phyloP scores from a whole-genome alignment of 2,113 vertebrate species.

The Daubentonia madagascariensis region DNA sequence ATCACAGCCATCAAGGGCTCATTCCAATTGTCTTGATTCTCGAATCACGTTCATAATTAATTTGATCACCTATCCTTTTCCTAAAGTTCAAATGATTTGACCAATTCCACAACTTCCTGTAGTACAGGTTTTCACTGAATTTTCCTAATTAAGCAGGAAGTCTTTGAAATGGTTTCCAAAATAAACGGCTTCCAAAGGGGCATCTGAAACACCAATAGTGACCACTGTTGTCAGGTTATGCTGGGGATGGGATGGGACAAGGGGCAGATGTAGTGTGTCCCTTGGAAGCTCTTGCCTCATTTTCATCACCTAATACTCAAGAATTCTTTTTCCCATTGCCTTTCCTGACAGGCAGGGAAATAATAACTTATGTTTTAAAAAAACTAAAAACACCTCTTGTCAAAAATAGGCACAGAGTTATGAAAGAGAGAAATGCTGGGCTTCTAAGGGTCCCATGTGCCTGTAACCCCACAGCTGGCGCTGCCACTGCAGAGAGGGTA shows the following conservation, averaged over 20 bases:
- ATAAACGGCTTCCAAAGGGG: neutral
- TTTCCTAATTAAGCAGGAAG: neutral
- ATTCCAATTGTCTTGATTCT: neutral
- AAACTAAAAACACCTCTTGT: neutral
- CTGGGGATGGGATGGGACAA: neutral
- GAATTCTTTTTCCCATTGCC: neutral
- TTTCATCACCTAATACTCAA: neutral
- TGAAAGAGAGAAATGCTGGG: neutral
- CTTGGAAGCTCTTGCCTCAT: neutral
- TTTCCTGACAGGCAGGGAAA: neutral
- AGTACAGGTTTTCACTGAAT: neutral
- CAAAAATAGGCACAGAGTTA: neutral
- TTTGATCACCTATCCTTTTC: neutral
- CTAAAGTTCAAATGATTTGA: conserved; percentile 39
- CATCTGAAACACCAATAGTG: neutral
- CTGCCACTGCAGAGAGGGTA: neutral
- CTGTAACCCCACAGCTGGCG: neutral
- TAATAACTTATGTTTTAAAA: neutral
- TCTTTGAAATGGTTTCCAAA: conserved; percentile 32
- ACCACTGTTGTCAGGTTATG: neutral
- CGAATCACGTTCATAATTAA: neutral
- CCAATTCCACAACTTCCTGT: neutral
- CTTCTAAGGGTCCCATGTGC: neutral
- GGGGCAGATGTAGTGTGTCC: neutral
- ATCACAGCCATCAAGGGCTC: neutral